Evolutionary conservation across 53 echinoderm and acorn worm species (phyloP).

Genomic region (Mesocentrotus franciscanus): DNA sequence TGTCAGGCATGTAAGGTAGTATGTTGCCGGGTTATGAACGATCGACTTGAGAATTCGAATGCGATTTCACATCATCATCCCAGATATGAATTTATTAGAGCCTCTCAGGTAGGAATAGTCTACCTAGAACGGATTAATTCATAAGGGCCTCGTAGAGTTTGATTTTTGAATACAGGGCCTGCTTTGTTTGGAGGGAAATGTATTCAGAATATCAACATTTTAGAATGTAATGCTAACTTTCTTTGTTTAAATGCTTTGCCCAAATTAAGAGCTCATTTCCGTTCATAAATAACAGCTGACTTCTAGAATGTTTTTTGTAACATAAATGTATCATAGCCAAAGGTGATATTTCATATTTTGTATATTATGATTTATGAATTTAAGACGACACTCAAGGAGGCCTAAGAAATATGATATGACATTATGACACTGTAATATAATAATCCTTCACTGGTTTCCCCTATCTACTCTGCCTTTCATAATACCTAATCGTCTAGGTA

Average conservation of each 20-base stretch:
- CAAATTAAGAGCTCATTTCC: neutral
- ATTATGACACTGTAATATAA: no score
- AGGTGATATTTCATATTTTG: no score
- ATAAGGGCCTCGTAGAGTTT: neutral
- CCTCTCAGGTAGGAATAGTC: neutral
- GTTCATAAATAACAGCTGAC: neutral
- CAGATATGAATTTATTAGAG: neutral
- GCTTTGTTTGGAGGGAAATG: neutral
- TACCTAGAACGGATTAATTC: neutral
- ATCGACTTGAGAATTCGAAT: neutral
- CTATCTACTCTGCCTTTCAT: no score
- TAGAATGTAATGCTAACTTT: no score
- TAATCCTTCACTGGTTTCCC: no score
- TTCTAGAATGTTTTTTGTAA: no score
- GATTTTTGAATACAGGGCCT: neutral
- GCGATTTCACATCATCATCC: neutral
- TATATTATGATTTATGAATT: no score
- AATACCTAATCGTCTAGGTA: no score
- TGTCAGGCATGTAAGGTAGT: slow-evolving; percentile 5
- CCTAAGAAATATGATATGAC: no score
- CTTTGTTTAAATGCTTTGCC: neutral
- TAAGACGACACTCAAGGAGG: no score
- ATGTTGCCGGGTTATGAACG: slow-evolving; percentile 7
- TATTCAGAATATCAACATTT: neutral
- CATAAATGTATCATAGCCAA: no score